Base-by-base conservation (phyloP, 2,888 invertebrate species). In the Calameuta pallipes region DNA sequence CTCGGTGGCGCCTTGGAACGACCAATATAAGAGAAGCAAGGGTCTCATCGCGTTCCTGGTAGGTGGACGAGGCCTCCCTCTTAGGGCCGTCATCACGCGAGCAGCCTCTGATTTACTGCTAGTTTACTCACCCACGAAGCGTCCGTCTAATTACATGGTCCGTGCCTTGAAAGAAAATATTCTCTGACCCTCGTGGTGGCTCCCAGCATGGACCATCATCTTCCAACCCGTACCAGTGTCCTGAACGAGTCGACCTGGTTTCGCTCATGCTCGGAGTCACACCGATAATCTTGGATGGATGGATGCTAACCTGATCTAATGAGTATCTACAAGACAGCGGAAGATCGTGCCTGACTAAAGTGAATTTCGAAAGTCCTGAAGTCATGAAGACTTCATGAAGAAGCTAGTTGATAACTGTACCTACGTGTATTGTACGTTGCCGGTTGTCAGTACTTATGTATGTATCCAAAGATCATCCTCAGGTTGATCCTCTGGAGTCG, bases 81-180 rank as follows among this genome's bases (percentile, higher is more conserved):
- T 71, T 31, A 71, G 71, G 84, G 86, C 86, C 82, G 85, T 89
- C 87, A 86, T 87, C 87, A 85, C 85, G 85, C 85, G 85, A 87
- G 82, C 84, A 83, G 84, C 79, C 76, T 78, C 85, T 89, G 88
- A 90, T 89, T 89, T 89, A 90, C 87, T 80, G 87, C 85, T 82
- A 83, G 85, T 87, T 88, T 86, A 87, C 87, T 89, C 89, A 89
- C 88, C 89, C 89, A 88, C 89, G 88, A 86, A 85, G 86, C 86
- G 89, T 89, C 85, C 87, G 87, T 89, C 88, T 89, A 89, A 89
- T 89, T 89, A 86, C 87, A 85, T 87, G 88, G 85, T 87, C 87
- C 85, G 85, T 81, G 83, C 78, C 82, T 83, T 82, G 83, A 77
- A 85, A 85, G 84, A 85, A 82, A 86, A 85, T 84, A 85, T 86